Conservation (phyloP, 1,140 invertebrate genomes). For the Apis dorsata region DNA sequence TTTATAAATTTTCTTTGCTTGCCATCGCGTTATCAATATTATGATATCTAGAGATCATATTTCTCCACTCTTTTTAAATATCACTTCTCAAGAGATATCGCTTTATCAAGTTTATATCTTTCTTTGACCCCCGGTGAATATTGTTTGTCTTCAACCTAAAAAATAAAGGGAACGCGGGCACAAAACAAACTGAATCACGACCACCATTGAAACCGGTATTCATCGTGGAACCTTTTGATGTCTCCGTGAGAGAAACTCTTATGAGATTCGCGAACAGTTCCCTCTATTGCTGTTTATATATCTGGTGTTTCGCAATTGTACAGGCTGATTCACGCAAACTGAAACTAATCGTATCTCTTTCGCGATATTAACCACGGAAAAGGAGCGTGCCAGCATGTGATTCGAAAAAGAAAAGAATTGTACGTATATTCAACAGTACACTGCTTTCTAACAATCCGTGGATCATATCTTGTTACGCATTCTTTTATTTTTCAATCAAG, state of each 20-base stretch:
- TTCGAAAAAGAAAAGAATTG: no score
- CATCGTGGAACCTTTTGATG: slow-evolving; percentile 4
- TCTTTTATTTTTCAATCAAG: no score
- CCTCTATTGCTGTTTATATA: not conserved
- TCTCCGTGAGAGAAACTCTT: not conserved
- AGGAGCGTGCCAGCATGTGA: no score
- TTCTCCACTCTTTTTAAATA: not conserved
- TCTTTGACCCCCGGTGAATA: not conserved
- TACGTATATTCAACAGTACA: no score
- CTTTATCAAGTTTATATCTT: not conserved
- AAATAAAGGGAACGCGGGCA: slow-evolving; percentile 7
- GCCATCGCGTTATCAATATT: not conserved
- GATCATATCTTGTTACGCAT: no score
- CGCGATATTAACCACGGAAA: not conserved
- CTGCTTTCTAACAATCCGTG: no score
- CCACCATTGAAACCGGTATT: not conserved
- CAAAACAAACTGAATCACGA: slow-evolving; percentile 10
- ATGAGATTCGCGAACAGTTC: not conserved
- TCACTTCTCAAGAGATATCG: not conserved
- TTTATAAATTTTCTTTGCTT: no score
- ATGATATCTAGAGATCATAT: not conserved
- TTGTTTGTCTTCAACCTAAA: not conserved
- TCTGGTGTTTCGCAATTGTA: not conserved
- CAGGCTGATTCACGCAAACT: not conserved
- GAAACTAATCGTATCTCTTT: not conserved